Conservation (phyloP, 2,888 invertebrate species). For the Amblyteles armatorius region DNA sequence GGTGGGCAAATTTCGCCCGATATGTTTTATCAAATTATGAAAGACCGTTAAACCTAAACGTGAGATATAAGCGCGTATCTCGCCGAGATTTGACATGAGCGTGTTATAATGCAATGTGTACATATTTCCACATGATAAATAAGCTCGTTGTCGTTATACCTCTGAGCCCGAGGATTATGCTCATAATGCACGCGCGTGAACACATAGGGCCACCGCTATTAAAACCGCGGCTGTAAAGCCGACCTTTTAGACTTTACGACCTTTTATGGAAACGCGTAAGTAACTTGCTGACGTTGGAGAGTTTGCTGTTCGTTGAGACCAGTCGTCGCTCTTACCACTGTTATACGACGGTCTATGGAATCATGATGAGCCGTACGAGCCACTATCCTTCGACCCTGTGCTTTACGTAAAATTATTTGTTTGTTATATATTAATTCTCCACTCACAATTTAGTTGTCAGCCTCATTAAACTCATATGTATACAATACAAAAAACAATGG, state of each 20-base stretch:
- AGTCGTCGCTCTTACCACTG: constrained; percentile 9
- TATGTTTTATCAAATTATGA: neutral
- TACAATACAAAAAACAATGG: no score
- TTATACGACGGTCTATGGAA: constrained; percentile 52
- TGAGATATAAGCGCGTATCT: constrained; percentile 35
- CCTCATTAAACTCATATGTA: no score
- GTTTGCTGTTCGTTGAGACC: constrained; percentile 11
- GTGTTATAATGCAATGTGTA: constrained; percentile 40
- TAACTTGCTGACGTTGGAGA: constrained; percentile 71
- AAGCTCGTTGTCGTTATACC: constrained; percentile 68
- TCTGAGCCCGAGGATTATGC: constrained; percentile 66
- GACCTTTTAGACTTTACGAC: constrained; percentile 82
- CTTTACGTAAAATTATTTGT: constrained; percentile 11
- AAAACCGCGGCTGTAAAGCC: constrained; percentile 80
- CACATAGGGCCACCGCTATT: constrained; percentile 74
- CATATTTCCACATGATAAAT: constrained; percentile 70
- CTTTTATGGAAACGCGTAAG: constrained; percentile 77
- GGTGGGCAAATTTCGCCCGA: no score
- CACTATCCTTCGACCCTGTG: constrained; percentile 54
- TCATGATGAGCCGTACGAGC: constrained; percentile 62
- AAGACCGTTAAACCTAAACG: neutral
- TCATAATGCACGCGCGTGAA: constrained; percentile 66
- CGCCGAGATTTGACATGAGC: constrained; percentile 36
- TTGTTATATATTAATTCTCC: no score
- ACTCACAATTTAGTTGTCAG: no score